Evolutionary conservation across 2,888 invertebrate genomes (phyloP).

Genomic region (Octonoba sinensis): DNA sequence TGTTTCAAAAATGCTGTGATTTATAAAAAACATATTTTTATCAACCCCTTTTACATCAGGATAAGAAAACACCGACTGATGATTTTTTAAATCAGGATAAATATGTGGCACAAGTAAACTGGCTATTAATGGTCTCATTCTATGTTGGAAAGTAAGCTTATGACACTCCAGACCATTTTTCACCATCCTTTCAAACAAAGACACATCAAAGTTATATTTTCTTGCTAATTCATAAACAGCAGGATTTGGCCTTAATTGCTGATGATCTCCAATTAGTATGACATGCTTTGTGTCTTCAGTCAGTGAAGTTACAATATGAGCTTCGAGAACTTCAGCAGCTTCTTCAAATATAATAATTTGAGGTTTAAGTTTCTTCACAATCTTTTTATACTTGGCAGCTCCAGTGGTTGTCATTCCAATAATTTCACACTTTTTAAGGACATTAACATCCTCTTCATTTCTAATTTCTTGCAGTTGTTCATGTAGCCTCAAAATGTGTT

Average conservation of each 20-base stretch:
- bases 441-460: conserved; percentile 24
- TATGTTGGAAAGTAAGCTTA: conserved; percentile 71
- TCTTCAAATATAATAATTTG: conserved; percentile 83
- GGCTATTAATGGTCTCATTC: conserved; percentile 71
- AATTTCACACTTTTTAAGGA: conserved; percentile 16
- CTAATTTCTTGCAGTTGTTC: conserved; percentile 5
- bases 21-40: conserved; percentile 69
- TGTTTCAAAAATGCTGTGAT: conserved; percentile 50
- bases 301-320: conserved; percentile 83
- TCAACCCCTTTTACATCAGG: conserved; percentile 68
- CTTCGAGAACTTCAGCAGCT: conserved; percentile 88
- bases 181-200: conserved; percentile 70
- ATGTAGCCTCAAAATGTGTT: neutral
- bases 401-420: conserved; percentile 84
- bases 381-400: conserved; percentile 79
- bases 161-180: conserved; percentile 69
- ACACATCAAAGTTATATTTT: conserved; percentile 71
- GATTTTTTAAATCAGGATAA: conserved; percentile 67
- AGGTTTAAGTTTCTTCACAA: conserved; percentile 77
- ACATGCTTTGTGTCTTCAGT: conserved; percentile 82
- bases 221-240: conserved; percentile 71
- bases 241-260: conserved; percentile 72
- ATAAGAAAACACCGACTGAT: conserved; percentile 67
- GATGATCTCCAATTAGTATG: conserved; percentile 79
- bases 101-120: conserved; percentile 69